A percentile compares a stretch with the other conserved stretches of the same genome.
phyloP scores from a whole-genome alignment of 1,140 invertebrate species.

The Pogonomyrmex barbatus region DNA sequence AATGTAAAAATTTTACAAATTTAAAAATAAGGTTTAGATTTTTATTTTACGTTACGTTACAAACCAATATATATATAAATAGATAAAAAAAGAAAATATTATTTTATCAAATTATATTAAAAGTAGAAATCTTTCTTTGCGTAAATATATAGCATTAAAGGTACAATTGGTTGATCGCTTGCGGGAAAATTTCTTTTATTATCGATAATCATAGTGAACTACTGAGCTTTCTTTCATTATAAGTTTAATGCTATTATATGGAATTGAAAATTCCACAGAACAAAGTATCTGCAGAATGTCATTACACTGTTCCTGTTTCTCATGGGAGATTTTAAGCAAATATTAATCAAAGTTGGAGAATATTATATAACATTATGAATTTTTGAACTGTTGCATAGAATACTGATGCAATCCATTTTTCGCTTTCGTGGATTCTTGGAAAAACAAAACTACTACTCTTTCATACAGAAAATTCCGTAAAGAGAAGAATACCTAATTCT shows the following conservation, averaged over 20 bases:
- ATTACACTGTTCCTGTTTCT: neutral
- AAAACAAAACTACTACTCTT: neutral
- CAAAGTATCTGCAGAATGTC: conserved; percentile 11
- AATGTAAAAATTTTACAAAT: neutral
- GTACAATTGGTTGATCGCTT: conserved; percentile 16
- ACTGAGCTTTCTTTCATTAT: conserved; percentile 36
- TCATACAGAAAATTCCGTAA: neutral
- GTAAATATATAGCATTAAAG: neutral
- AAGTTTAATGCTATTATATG: conserved; percentile 39
- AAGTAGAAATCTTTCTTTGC: conserved; percentile 5
- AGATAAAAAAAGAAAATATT: neutral
- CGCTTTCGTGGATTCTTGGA: neutral
- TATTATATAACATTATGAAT: conserved; percentile 22
- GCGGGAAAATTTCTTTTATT: conserved; percentile 24
- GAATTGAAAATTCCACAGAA: conserved; percentile 33
- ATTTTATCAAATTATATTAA: neutral
- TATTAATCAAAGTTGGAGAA: conserved; percentile 40
- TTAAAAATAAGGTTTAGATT: conserved; percentile 14
- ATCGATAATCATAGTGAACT: too few species aligned
- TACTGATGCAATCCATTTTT: neutral
- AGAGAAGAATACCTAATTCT: neutral
- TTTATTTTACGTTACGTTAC: neutral
- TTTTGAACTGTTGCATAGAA: neutral
- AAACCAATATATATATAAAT: conserved; percentile 2
- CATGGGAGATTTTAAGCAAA: neutral